Evolutionary conservation across 2,797 vertebrate genomes (phyloP), one percentile per base, ranked within the genome.

Genomic region (Lophotriccus pileatus): DNA sequence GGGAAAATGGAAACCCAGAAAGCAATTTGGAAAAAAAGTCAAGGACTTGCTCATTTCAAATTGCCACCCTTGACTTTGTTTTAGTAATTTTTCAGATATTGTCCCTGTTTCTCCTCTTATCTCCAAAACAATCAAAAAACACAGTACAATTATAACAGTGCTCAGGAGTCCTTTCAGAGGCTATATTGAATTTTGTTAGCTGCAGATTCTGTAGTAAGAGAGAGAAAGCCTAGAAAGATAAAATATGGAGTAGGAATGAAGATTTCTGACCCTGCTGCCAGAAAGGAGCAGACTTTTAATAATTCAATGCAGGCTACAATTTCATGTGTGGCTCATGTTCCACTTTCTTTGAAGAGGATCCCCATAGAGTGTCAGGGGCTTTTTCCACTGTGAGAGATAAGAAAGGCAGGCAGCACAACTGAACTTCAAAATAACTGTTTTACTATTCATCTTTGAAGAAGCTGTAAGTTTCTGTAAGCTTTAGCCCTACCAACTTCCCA

Each of bases 301-400:
- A 95, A 96, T 96, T 94, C 76, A 93, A 16, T 68, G 80, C 93
- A 86, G 70, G 69, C 47, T 95, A 94, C 77, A 90, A 90, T 93
- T 91, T 67, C 75, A 12, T 78, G 69, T 78, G 62, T 76, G 47
- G 66, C 81, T 87, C 80, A 59, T 94, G 58, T 91, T 88, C 82
- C 36, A 28, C 28, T 84, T 73, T 59, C 91, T 96, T 96, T 96
- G 93, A 96, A 94, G 93, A 95, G 77, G 76, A 81, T 84, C 69
- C 85, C 83, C 62, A 66, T 27, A 86, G 69, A 86, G 58, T 67
- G 47, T 94, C 36, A 90, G 56, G 66, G 89, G 58, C n/a, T 92
- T 85, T 92, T 96, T 78, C 87, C 50, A 85, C 76, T 72, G 56
- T 49, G 70, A 89, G 78, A 87, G 44, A 75, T 34, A 89, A 81